phyloP scores from a whole-genome alignment of 1,140 invertebrate genomes.

The Cyphomyrmex costatus region DNA sequence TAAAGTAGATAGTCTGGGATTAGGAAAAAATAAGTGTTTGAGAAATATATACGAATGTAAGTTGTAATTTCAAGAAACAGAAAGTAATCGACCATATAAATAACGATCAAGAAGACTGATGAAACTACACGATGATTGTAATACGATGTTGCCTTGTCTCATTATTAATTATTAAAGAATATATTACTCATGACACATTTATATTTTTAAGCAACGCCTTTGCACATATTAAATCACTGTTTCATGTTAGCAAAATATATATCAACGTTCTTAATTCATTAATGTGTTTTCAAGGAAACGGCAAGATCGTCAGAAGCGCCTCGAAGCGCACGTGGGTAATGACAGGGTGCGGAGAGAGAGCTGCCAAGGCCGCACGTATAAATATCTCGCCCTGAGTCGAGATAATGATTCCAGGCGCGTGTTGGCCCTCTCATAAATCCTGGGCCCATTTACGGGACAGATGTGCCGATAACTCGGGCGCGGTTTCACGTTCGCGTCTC shows the following conservation, averaged over 20 bases:
- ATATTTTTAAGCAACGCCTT: neutral
- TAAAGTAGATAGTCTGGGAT: neutral
- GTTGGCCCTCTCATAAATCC: slow-evolving; percentile 83
- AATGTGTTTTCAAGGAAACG: slow-evolving; percentile 43
- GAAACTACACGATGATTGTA: no score
- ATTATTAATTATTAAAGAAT: neutral
- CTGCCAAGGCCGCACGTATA: slow-evolving; percentile 69
- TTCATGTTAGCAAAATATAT: slow-evolving; percentile 11
- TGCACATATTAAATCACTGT: neutral
- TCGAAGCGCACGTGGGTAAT: slow-evolving; percentile 74
- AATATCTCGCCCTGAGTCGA: slow-evolving; percentile 71
- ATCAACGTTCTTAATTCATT: slow-evolving; percentile 24
- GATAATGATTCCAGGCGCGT: slow-evolving; percentile 84
- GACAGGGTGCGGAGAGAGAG: slow-evolving; percentile 78
- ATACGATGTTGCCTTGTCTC: no score
- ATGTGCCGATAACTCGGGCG: slow-evolving; percentile 83
- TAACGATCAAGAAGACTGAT: no score
- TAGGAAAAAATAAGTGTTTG: neutral
- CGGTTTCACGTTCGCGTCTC: slow-evolving; percentile 74
- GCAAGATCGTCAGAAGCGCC: slow-evolving; percentile 56
- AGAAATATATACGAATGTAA: neutral
- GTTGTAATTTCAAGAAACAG: neutral
- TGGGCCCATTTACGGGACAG: slow-evolving; percentile 84
- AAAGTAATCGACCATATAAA: no score
- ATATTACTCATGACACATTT: neutral